Percentiles rank a stretch among this genome's conserved stretches.
Conservation (phyloP, 2,888 invertebrate genomes). For the Agriopis leucophaearia region DNA sequence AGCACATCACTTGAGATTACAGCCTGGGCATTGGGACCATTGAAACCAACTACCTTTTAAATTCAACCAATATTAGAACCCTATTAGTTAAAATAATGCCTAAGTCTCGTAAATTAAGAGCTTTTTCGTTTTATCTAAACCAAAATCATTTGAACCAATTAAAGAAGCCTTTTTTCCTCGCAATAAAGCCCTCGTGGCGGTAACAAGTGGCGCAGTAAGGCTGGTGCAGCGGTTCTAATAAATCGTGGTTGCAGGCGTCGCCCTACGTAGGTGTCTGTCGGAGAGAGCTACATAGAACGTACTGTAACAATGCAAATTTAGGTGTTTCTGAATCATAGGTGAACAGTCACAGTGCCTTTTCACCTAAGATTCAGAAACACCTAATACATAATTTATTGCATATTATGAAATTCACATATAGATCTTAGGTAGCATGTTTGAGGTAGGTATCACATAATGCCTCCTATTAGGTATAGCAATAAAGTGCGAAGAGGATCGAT, state of each 20-base stretch:
- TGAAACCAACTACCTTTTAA: no score
- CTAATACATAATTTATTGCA: no score
- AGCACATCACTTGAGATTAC: no score
- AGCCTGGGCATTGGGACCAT: no score
- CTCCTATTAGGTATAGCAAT: no score
- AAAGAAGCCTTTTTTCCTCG: slow-evolving; percentile 30
- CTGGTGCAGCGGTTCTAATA: slow-evolving; percentile 70
- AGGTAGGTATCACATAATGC: no score
- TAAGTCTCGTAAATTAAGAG: not conserved
- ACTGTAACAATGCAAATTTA: slow-evolving; percentile 44
- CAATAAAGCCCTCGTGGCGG: slow-evolving; percentile 44
- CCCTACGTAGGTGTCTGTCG: slow-evolving; percentile 64
- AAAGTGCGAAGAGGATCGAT: no score
- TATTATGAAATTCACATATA: no score
- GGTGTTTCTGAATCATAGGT: not conserved
- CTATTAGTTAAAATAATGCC: not conserved
- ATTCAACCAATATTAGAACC: no score
- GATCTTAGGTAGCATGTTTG: no score
- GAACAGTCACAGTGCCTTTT: no score
- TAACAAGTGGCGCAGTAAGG: slow-evolving; percentile 76
- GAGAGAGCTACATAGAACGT: slow-evolving; percentile 58
- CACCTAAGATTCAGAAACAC: no score
- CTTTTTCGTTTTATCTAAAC: slow-evolving; percentile 1
- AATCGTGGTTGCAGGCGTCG: slow-evolving; percentile 63
- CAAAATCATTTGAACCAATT: slow-evolving; percentile 22